Evolutionary conservation across 2,113 vertebrate genomes (phyloP).

Genomic region (Hyperoodon ampullatus): DNA sequence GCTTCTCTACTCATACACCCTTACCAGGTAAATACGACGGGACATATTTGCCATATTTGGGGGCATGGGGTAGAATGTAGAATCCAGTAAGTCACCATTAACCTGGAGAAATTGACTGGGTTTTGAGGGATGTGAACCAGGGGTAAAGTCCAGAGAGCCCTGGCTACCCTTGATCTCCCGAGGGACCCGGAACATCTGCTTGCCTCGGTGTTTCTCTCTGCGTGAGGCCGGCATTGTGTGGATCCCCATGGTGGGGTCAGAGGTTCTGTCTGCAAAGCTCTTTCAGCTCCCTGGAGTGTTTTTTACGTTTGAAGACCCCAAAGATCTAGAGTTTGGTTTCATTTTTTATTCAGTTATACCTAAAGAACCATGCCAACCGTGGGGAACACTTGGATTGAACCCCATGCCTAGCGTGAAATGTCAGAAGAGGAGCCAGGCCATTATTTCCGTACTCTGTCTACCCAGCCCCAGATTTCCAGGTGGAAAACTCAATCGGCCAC

Average conservation of each 20-base stretch:
- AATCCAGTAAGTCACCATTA: background rate
- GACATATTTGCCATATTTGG: background rate
- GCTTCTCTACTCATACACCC: background rate
- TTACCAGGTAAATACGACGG: rapidly evolving
- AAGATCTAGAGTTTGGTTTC: background rate
- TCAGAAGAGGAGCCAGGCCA: background rate
- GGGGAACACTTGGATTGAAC: background rate
- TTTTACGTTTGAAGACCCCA: background rate
- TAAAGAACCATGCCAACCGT: background rate
- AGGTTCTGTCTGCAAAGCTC: background rate
- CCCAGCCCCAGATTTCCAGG: background rate
- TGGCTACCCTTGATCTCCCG: rapidly evolving
- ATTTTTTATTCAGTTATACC: background rate
- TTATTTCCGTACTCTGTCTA: background rate
- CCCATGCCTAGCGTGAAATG: background rate
- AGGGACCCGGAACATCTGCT: background rate
- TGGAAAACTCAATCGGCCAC: background rate
- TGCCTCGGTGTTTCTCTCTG: background rate
- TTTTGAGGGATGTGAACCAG: background rate
- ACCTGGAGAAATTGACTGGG: background rate
- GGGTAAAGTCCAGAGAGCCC: background rate
- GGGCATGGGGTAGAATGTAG: background rate
- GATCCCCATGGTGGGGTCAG: background rate
- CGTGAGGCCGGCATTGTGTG: rapidly evolving
- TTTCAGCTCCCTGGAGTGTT: background rate